Percentiles rank a stretch among this genome's conserved stretches.
Evolutionary conservation across 2,888 invertebrate genomes (phyloP).

Genomic region (Tenthredo mesomela): DNA sequence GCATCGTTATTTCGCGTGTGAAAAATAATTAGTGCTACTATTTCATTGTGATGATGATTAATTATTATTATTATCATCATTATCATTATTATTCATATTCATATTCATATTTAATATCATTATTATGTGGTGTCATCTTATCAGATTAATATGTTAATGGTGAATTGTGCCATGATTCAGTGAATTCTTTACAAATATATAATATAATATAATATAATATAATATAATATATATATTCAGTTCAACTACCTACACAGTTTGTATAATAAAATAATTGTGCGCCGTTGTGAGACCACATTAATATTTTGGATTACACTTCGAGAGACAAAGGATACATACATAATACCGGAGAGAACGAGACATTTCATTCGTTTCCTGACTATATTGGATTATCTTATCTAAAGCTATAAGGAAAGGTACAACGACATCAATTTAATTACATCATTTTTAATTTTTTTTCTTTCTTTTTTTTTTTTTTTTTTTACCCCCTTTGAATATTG

Average conservation of each 20-base stretch:
- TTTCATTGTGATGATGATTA: slow-evolving; percentile 9
- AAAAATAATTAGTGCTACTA: neutral
- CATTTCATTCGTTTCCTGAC: slow-evolving; percentile 3
- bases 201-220: neutral
- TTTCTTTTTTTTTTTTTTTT: no score
- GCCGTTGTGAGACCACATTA: neutral
- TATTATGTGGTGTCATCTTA: slow-evolving; percentile 3
- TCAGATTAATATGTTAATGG: neutral
- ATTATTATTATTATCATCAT: neutral
- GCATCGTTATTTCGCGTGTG: slow-evolving; percentile 22
- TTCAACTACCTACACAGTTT: neutral
- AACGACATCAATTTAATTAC: neutral
- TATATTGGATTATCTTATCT: slow-evolving; percentile 27
- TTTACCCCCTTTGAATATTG: no score
- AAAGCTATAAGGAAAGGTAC: slow-evolving; percentile 19
- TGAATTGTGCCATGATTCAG: slow-evolving; percentile 40
- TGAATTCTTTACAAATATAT: slow-evolving; percentile 14
- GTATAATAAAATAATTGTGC: neutral
- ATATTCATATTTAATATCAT: neutral
- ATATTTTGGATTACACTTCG: slow-evolving; percentile 16
- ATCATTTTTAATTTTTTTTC: neutral
- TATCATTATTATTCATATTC: neutral
- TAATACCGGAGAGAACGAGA: slow-evolving; percentile 13
- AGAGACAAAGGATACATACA: slow-evolving; percentile 28
- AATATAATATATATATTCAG: neutral